Conservation (phyloP, 2,113 vertebrate genomes). For the Lophius piscatorius region DNA sequence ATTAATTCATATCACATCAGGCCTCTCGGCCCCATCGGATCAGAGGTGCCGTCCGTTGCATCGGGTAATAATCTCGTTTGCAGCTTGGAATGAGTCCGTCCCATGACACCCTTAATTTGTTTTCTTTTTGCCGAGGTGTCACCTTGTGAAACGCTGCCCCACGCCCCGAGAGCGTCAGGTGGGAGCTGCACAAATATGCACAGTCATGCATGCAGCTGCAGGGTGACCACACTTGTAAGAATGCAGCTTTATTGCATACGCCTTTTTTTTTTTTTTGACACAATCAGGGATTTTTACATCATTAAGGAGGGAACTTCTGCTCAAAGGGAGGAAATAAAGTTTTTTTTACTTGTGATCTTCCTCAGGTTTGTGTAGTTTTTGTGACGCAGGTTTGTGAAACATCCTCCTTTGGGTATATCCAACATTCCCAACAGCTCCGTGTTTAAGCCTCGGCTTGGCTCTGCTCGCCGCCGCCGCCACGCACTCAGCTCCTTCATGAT, state of each 20-base stretch:
- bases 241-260: neutral
- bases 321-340: too few species aligned
- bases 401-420: slow-evolving; percentile 39
- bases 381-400: slow-evolving; percentile 27
- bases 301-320: too few species aligned
- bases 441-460: slow-evolving; percentile 60
- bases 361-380: slow-evolving; percentile 13
- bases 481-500: slow-evolving; percentile 80
- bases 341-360: too few species aligned
- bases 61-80: slow-evolving; percentile 57
- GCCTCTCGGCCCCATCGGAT: slow-evolving; percentile 51
- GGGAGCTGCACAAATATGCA: slow-evolving; percentile 42
- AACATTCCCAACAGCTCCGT: slow-evolving; percentile 45
- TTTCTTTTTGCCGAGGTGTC: slow-evolving; percentile 1
- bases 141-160: neutral
- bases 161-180: neutral
- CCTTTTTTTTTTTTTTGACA: too few species aligned
- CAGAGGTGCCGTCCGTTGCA: slow-evolving; percentile 66
- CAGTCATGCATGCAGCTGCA: slow-evolving; percentile 48
- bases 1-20: slow-evolving; percentile 66
- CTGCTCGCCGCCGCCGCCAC: slow-evolving; percentile 55
- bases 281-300: too few species aligned
- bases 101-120: slow-evolving; percentile 32
- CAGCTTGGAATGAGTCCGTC: slow-evolving; percentile 22
- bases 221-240: slow-evolving; percentile 19